A percentile compares a stretch with the other conserved stretches of the same genome.
Conservation (phyloP, 2,888 invertebrate genomes). For the Myopa tessellatipennis region DNA sequence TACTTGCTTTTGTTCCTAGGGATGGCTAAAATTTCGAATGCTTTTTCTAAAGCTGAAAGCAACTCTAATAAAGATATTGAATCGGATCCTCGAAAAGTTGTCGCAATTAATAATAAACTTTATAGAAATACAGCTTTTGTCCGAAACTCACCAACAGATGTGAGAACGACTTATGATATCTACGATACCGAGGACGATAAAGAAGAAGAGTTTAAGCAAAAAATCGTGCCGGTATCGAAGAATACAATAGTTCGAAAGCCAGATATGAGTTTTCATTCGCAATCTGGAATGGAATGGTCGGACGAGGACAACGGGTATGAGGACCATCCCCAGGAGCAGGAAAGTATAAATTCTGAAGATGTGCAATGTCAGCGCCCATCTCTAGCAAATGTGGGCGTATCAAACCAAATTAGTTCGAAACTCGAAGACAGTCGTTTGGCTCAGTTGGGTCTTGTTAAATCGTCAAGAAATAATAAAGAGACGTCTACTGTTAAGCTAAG, state of each 20-base stretch:
- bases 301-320: neutral
- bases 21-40: no score
- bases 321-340: neutral
- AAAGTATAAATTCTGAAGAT: neutral
- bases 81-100: neutral
- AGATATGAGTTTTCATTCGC: neutral
- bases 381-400: constrained; percentile 33
- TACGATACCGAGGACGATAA: constrained; percentile 5
- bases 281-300: neutral
- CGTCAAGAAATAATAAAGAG: neutral
- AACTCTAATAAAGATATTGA: neutral
- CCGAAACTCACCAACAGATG: neutral
- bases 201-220: neutral
- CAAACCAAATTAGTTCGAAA: neutral
- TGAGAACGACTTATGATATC: neutral
- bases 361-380: neutral
- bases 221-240: neutral
- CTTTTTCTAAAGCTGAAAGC: neutral
- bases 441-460: constrained; percentile 21
- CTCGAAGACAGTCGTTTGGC: constrained; percentile 12
- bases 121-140: neutral
- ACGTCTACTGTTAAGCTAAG: neutral
- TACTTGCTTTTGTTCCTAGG: no score
- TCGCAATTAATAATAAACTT: neutral
- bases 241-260: neutral